phyloP scores from a whole-genome alignment of 1,140 invertebrate species.

The Papilio xuthus region DNA sequence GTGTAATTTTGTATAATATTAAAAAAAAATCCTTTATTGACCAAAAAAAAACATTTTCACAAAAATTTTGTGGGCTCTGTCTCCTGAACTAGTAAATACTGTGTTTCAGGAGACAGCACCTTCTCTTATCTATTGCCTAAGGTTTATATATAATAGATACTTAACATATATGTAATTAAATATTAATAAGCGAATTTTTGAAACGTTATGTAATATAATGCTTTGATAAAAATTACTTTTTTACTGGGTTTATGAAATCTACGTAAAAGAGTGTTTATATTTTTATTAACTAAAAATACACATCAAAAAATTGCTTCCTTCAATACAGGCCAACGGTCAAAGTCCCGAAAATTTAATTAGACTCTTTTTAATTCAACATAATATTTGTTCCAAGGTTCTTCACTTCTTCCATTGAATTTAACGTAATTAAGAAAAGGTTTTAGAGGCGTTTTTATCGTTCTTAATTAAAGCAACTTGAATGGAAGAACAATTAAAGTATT shows the following conservation, averaged over 20 bases:
- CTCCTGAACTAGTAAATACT: no score
- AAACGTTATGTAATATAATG: no score
- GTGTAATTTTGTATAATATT: no score
- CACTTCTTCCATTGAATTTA: slow-evolving; percentile 20
- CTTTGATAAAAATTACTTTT: no score
- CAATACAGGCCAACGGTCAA: not conserved
- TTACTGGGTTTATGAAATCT: no score
- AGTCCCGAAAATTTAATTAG: slow-evolving; percentile 19
- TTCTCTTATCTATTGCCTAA: no score
- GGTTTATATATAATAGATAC: no score
- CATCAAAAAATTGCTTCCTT: not conserved
- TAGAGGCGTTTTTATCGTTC: not conserved
- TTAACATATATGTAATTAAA: no score
- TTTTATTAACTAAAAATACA: not conserved
- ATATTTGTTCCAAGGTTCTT: slow-evolving; percentile 24
- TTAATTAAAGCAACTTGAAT: slow-evolving; percentile 15
- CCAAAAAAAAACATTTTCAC: no score
- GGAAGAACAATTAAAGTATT: not conserved
- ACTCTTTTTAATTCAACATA: not conserved
- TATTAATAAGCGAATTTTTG: not conserved
- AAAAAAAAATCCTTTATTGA: no score
- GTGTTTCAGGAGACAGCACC: no score
- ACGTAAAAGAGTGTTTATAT: not conserved
- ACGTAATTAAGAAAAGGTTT: slow-evolving; percentile 22
- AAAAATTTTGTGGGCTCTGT: no score